Conservation (phyloP, 2,113 vertebrate species). For the Parus major region DNA sequence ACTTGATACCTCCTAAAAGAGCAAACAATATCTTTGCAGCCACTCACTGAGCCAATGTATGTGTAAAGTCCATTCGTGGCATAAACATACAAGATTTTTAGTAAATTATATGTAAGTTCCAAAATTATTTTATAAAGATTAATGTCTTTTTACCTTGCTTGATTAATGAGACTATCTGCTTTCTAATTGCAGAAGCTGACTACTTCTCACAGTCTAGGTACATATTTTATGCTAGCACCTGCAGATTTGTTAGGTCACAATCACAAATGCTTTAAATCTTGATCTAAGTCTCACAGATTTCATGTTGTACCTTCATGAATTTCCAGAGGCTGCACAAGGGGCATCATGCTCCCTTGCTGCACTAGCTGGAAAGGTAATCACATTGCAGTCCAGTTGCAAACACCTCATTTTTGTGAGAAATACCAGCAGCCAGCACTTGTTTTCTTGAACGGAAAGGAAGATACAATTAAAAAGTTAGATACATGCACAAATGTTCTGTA, state of each 20-base stretch:
- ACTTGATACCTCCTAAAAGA: background rate
- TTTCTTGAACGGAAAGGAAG: background rate
- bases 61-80: background rate
- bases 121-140: background rate
- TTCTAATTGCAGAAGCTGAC: background rate
- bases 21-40: background rate
- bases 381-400: background rate
- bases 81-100: background rate
- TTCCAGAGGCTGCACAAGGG: background rate
- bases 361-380: rapidly evolving
- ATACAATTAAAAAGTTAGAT: background rate
- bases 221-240: background rate
- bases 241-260: background rate
- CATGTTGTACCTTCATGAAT: background rate
- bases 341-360: rapidly evolving
- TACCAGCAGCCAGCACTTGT: rapidly evolving
- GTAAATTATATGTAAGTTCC: background rate
- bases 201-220: background rate
- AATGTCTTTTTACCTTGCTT: background rate
- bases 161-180: background rate
- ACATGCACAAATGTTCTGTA: background rate
- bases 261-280: background rate
- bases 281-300: background rate
- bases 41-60: rapidly evolving
- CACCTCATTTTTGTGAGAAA: background rate